Evolutionary conservation across 2,888 invertebrate species (phyloP), one percentile per base, ranked within the genome.

Genomic region (Mesorhabditis belari): DNA sequence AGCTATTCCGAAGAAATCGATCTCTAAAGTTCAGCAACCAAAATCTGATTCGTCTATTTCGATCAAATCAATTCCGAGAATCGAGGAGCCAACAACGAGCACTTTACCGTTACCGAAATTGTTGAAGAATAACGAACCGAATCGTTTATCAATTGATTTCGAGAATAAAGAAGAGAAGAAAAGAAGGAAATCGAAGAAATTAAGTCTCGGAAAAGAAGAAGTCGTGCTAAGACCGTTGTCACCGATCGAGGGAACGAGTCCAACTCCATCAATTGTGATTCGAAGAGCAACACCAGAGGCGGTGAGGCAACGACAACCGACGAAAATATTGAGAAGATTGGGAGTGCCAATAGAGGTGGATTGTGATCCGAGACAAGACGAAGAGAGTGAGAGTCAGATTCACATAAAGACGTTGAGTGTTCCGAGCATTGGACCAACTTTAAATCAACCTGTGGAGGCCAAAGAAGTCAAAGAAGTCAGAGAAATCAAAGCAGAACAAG

Each of bases 11-110:
- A 35, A 35, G 44, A 35, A 35, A 35, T 35, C 44, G 44, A 35
- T 35, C n/a, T 17, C 44, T 64, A 61, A 63, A 64, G 54, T 63
- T 64, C 23, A 60, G 60, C n/a, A 35, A 35, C 35, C 9, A 9
- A 17, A 17, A 35, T 35, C 9, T 35, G 35, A 35, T 35, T 35
- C 9, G 35, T 35, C 9, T 35, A 23, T 56, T 56, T 35, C 56
- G 56, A n/a, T n/a, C n/a, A n/a, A n/a, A n/a, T n/a, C n/a, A n/a
- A n/a, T n/a, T n/a, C n/a, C n/a, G n/a, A n/a, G n/a, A n/a, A n/a
- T n/a, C n/a, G n/a, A n/a, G n/a, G n/a, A n/a, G n/a, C n/a, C n/a
- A n/a, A n/a, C n/a, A n/a, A n/a, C n/a, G n/a, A n/a, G n/a, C n/a
- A n/a, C n/a, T n/a, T n/a, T n/a, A n/a, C n/a, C n/a, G n/a, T n/a